These are phyloP conservation scores for Tor tambroides DNA, from an alignment of 2,113 vertebrate genomes.

Conservation along the genomic window DNA sequence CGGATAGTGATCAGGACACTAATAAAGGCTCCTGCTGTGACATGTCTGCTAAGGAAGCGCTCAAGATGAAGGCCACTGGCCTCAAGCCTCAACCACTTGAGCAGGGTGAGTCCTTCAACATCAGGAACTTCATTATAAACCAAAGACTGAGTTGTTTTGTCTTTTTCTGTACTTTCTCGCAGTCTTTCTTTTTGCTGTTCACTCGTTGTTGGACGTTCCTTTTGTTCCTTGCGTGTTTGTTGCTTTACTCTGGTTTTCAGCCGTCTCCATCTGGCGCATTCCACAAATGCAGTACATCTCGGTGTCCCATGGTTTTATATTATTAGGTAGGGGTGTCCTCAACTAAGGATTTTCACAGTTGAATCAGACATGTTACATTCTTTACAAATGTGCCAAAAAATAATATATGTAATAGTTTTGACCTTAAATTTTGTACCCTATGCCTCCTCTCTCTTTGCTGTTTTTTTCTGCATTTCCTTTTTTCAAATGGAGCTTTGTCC, in stretches of 20 bases:
- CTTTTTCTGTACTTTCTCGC: not conserved
- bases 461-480: not conserved
- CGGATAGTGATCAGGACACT: slow-evolving; percentile 99
- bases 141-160: slow-evolving; percentile 56
- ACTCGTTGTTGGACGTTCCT: not conserved
- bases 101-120: slow-evolving; percentile 87
- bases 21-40: slow-evolving; percentile 99
- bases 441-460: not conserved
- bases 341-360: no score
- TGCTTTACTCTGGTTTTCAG: not conserved
- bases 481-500: not conserved
- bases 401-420: not conserved
- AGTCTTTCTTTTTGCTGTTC: not conserved
- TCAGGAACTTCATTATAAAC: not conserved
- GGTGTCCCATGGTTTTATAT: not conserved
- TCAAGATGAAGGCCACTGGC: slow-evolving; percentile 96
- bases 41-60: slow-evolving; percentile 99
- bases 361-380: not conserved
- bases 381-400: not conserved
- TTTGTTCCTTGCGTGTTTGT: not conserved
- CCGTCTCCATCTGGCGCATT: not conserved
- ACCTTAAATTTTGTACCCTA: not conserved
- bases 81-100: slow-evolving; percentile 92
- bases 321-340: no score
- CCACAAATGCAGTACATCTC: not conserved